A percentile compares a stretch with the other conserved stretches of the same genome.
phyloP scores from a whole-genome alignment of 2,888 invertebrate genomes.

The Laspeyria flexula region DNA sequence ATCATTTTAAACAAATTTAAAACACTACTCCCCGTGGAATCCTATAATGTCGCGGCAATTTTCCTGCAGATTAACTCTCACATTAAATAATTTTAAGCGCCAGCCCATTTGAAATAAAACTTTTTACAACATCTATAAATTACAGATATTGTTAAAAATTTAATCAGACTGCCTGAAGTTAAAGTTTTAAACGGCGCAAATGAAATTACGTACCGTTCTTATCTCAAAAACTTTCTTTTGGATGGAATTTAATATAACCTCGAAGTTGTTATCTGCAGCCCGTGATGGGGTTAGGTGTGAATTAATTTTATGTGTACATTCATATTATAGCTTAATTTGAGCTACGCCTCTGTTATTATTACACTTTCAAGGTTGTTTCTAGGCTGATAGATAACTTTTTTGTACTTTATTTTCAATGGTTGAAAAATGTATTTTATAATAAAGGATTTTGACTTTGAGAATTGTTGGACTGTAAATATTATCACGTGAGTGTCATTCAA shows the following conservation, averaged over 20 bases:
- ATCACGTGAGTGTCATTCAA: no score
- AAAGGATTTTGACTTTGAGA: no score
- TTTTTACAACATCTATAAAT: conserved; percentile 54
- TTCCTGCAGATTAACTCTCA: not conserved
- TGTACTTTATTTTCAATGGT: not conserved
- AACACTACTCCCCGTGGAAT: not conserved
- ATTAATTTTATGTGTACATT: conserved; percentile 53
- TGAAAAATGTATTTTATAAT: no score
- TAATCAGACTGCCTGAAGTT: conserved; percentile 61
- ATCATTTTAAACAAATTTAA: not conserved
- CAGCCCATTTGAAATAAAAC: conserved; percentile 27
- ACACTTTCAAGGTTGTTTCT: not conserved
- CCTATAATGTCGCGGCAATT: not conserved
- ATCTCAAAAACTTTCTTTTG: conserved; percentile 68
- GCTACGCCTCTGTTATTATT: conserved; percentile 9
- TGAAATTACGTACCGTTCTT: conserved; percentile 70
- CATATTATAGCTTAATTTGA: conserved; percentile 18
- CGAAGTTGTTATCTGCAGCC: conserved; percentile 65
- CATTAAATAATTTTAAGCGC: conserved; percentile 2
- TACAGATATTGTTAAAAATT: conserved; percentile 71
- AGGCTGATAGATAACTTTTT: not conserved
- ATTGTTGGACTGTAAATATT: no score
- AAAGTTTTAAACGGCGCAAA: conserved; percentile 72
- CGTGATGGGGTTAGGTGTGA: conserved; percentile 62
- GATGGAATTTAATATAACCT: conserved; percentile 72